These are phyloP conservation scores for Leucopsar rothschildi DNA, from an alignment of 2,113 vertebrate genomes.

Conservation along the genomic window DNA sequence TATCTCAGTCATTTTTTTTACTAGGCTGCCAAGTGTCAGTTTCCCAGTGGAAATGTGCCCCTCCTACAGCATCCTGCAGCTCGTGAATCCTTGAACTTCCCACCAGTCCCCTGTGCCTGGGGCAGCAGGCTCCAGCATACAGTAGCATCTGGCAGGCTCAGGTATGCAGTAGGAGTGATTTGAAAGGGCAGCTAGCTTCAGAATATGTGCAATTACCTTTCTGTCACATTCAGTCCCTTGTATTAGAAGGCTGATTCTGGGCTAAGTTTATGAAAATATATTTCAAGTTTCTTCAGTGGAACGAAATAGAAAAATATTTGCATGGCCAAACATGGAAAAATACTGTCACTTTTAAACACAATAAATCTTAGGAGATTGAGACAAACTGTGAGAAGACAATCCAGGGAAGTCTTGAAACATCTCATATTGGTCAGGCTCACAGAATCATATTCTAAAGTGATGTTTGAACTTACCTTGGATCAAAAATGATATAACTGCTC, in stretches of 20 bases:
- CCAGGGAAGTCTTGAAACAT: not conserved
- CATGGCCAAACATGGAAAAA: not conserved
- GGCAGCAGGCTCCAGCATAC: not conserved
- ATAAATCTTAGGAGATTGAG: not conserved
- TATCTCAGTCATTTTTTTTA: not conserved
- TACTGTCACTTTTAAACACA: not conserved
- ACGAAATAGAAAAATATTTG: not conserved
- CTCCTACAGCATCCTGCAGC: not conserved
- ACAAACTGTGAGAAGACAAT: not conserved
- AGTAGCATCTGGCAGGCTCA: not conserved
- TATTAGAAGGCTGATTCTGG: not conserved
- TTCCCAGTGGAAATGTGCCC: not conserved
- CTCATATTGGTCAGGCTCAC: not conserved
- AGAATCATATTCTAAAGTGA: not conserved
- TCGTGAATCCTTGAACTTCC: not conserved
- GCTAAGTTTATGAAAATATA: not conserved
- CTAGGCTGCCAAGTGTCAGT: not conserved
- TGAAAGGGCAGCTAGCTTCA: not conserved
- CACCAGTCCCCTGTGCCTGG: not conserved
- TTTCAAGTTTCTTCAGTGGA: not conserved
- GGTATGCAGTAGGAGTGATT: not conserved
- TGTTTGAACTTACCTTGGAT: not conserved
- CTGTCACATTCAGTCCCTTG: not conserved
- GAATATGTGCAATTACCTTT: not conserved
- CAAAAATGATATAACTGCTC: not conserved